These are phyloP conservation scores for Endotricha flammealis DNA, from an alignment of 2,888 invertebrate species.

Conservation along the genomic window DNA sequence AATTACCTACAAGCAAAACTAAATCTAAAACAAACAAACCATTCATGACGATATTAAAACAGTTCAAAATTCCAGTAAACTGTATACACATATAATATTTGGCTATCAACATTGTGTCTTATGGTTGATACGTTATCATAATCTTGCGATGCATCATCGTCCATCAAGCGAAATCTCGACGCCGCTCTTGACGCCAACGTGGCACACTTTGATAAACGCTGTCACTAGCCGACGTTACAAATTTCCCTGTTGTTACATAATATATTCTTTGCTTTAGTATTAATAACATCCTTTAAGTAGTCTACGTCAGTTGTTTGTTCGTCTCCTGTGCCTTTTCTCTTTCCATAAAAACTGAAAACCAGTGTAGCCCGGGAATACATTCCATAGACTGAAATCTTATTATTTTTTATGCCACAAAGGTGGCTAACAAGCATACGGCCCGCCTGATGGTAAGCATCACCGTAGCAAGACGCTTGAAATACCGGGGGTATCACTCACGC, in stretches of 20 bases:
- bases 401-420: too few relatives aligned
- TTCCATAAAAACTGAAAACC: too few relatives aligned
- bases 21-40: slow-evolving; percentile 16
- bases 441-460: too few relatives aligned
- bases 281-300: too few relatives aligned
- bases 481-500: too few relatives aligned
- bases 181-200: slow-evolving; percentile 34
- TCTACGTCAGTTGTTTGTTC: too few relatives aligned
- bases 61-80: slow-evolving; percentile 14
- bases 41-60: slow-evolving; percentile 1
- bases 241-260: slow-evolving; percentile 19
- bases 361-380: too few relatives aligned
- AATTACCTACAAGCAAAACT: not conserved
- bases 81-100: slow-evolving; percentile 32
- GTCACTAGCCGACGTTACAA: slow-evolving; percentile 28
- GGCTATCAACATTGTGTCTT: slow-evolving; percentile 19
- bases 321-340: too few relatives aligned
- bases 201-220: slow-evolving; percentile 46
- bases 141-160: slow-evolving; percentile 60
- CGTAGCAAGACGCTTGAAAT: too few relatives aligned
- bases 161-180: slow-evolving; percentile 63
- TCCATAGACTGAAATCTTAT: too few relatives aligned
- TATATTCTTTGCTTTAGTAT: too few relatives aligned
- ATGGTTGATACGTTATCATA: slow-evolving; percentile 42
- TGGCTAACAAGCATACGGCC: too few relatives aligned